Evolutionary conservation across 2,888 invertebrate species (phyloP).

Genomic region (Halictus quadricinctus): DNA sequence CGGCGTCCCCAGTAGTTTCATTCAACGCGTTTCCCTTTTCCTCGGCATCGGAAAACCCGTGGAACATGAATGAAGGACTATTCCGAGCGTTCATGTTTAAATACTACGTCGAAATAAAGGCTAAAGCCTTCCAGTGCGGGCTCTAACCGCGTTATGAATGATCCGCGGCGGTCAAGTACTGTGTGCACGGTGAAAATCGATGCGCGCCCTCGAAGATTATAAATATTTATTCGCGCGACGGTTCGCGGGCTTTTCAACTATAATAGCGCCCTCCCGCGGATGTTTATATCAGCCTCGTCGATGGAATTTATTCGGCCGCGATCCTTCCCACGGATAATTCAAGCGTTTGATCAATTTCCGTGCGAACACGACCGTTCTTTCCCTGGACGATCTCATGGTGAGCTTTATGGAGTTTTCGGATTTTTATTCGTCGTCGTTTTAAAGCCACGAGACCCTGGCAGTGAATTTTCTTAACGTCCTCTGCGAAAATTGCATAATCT

Average conservation of each 20-base stretch:
- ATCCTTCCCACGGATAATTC: neutral
- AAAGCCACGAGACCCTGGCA: neutral
- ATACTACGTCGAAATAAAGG: constrained; percentile 26
- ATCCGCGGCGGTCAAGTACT: constrained; percentile 25
- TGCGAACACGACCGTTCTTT: neutral
- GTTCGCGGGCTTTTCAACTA: constrained; percentile 15
- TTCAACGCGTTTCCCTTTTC: constrained; percentile 16
- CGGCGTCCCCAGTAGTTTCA: neutral
- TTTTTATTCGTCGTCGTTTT: constrained; percentile 25
- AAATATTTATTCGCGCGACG: constrained; percentile 10
- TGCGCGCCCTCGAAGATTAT: constrained; percentile 11
- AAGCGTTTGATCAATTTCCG: neutral
- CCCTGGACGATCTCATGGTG: too few relatives aligned
- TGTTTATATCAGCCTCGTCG: neutral
- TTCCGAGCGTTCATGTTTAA: constrained; percentile 16
- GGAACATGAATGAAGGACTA: neutral
- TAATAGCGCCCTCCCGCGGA: neutral
- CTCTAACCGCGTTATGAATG: constrained; percentile 23
- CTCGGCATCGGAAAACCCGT: neutral
- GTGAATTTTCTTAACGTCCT: constrained; percentile 38
- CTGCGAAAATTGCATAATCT: neutral
- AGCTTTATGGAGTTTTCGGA: neutral
- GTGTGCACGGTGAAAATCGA: constrained; percentile 15
- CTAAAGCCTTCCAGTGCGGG: constrained; percentile 35
- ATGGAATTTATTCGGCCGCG: neutral